phyloP scores from a whole-genome alignment of 2,113 vertebrate species.

The Beaufortia kweichowensis region DNA sequence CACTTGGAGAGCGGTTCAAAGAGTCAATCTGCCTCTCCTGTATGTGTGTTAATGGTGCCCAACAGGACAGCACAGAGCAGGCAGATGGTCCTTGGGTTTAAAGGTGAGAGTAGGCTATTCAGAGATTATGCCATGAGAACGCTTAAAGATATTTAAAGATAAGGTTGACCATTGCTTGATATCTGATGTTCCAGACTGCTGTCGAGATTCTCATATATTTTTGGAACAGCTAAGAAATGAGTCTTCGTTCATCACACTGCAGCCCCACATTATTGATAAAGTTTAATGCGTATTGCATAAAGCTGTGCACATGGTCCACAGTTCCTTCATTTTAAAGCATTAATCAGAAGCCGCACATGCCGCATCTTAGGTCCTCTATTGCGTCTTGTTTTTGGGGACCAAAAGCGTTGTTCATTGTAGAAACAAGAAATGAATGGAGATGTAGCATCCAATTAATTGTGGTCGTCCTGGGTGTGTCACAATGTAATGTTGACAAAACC shows the following conservation, averaged over 20 bases:
- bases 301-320: neutral
- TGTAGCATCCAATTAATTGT: neutral
- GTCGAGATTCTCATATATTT: neutral
- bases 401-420: neutral
- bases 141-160: constrained; percentile 30
- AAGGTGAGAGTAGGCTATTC: constrained; percentile 9
- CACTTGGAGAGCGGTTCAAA: neutral
- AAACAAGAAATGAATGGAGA: neutral
- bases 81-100: constrained; percentile 36
- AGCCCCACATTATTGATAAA: neutral
- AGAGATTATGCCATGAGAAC: constrained; percentile 16
- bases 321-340: neutral
- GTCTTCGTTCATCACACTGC: neutral
- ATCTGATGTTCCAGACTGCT: no score
- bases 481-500: constrained; percentile 2
- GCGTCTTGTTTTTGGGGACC: neutral
- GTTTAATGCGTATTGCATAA: neutral
- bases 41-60: constrained; percentile 35
- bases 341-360: constrained; percentile 6
- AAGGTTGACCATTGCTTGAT: constrained; percentile 13
- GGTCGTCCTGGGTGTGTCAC: neutral
- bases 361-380: neutral
- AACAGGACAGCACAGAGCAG: constrained; percentile 20
- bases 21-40: neutral
- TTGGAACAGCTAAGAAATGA: neutral